A percentile compares a stretch with the other conserved stretches of the same genome.
phyloP scores from a whole-genome alignment of 2,797 vertebrate genomes.

The Vireo griseus region DNA sequence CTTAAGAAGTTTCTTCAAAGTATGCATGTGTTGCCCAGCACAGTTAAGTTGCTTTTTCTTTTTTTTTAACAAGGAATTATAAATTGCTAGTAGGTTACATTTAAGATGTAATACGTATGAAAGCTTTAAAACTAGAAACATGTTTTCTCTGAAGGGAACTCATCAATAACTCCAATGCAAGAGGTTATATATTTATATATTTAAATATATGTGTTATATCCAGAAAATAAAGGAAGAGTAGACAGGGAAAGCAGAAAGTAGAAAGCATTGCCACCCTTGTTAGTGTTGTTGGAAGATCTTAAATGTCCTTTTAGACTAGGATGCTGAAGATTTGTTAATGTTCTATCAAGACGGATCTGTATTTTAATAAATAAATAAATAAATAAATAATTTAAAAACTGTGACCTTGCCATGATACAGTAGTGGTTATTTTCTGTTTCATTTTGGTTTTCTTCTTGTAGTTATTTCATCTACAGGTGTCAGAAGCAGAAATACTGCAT shows the following conservation, averaged over 20 bases:
- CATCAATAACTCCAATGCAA: not conserved
- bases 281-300: not conserved
- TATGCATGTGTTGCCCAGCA: conserved; percentile 2
- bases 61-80: not conserved
- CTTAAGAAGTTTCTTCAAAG: conserved; percentile 3
- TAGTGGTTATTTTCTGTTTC: not conserved
- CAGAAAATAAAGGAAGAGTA: not conserved
- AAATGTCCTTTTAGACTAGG: not conserved
- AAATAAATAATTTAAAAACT: not conserved
- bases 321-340: not conserved
- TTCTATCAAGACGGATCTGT: not conserved
- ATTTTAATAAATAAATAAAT: not conserved
- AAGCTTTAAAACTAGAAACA: not conserved
- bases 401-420: not conserved
- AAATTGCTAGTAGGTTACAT: not conserved
- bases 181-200: not conserved
- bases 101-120: not conserved
- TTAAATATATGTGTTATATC: not conserved
- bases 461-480: not conserved
- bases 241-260: not conserved
- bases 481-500: not conserved
- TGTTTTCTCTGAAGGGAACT: not conserved
- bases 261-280: not conserved
- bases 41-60: not conserved
- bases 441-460: not conserved